These are phyloP conservation scores for Smithornis capensis DNA, from an alignment of 2,113 vertebrate genomes.

Conservation along the genomic window DNA sequence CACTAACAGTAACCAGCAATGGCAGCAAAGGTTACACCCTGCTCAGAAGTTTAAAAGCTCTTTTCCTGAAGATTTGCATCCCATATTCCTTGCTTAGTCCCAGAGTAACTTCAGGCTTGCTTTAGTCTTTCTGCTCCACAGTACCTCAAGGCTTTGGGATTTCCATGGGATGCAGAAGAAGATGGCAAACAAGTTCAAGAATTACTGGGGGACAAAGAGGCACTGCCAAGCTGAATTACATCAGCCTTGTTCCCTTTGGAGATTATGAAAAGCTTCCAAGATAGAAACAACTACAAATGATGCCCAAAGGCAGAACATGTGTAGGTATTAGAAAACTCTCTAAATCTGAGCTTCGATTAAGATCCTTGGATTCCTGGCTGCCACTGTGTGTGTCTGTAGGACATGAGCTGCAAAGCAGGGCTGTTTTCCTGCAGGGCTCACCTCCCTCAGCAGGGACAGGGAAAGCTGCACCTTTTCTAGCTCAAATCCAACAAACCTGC, in stretches of 20 bases:
- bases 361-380: background rate
- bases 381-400: fast-evolving
- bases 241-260: background rate
- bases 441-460: background rate
- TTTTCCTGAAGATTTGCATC: background rate
- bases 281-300: background rate
- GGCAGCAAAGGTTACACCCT: background rate
- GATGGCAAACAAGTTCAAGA: background rate
- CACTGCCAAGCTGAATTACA: background rate
- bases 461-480: background rate
- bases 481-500: background rate
- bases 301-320: background rate
- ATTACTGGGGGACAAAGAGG: background rate
- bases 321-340: background rate
- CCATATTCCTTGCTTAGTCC: background rate
- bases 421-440: background rate
- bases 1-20: background rate
- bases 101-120: background rate
- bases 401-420: fast-evolving
- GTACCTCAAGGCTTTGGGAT: background rate
- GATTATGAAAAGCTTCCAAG: background rate
- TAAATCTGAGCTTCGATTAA: background rate
- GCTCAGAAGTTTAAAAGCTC: background rate
- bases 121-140: background rate
- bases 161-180: background rate